Percentiles rank a stretch among this genome's conserved stretches.
These are phyloP conservation scores for Drosophila sturtevanti DNA, from an alignment of 1,140 invertebrate genomes.

Conservation along the genomic window DNA sequence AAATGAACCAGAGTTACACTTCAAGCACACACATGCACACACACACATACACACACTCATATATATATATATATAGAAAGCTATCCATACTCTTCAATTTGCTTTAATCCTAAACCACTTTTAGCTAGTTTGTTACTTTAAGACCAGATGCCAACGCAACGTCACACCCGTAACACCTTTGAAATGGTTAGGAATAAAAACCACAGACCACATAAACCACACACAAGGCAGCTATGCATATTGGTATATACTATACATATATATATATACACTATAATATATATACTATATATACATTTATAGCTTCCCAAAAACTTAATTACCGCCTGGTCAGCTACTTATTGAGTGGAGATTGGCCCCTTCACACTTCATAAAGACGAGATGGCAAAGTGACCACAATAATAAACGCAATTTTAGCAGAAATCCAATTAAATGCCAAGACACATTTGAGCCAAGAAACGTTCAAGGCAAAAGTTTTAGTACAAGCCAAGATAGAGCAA, in stretches of 20 bases:
- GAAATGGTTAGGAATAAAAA: neutral
- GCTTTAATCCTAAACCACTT: conserved; percentile 32
- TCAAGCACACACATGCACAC: neutral
- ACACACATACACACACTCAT: too few relatives aligned
- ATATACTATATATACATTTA: neutral
- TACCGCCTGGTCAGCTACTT: conserved; percentile 64
- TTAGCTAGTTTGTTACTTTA: conserved; percentile 44
- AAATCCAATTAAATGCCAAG: conserved; percentile 74
- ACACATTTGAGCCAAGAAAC: conserved; percentile 56
- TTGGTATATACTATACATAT: conserved; percentile 17
- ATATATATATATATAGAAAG: too few relatives aligned
- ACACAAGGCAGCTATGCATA: conserved; percentile 41
- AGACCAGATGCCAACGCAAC: neutral
- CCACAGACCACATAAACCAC: conserved; percentile 56
- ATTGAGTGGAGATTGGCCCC: conserved; percentile 60
- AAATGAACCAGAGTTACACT: conserved; percentile 16
- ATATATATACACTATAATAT: too few relatives aligned
- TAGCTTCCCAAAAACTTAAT: conserved; percentile 67
- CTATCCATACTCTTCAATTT: too few relatives aligned
- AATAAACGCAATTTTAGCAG: conserved; percentile 79
- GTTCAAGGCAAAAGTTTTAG: conserved; percentile 42
- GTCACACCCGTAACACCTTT: conserved; percentile 14
- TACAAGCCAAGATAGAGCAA: conserved; percentile 19
- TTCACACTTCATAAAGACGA: conserved; percentile 73
- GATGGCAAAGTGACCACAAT: conserved; percentile 57